Percentiles rank a stretch among this genome's conserved stretches.
Evolutionary conservation across 2,797 vertebrate species (phyloP).

Genomic region (Myotis vivesi): DNA sequence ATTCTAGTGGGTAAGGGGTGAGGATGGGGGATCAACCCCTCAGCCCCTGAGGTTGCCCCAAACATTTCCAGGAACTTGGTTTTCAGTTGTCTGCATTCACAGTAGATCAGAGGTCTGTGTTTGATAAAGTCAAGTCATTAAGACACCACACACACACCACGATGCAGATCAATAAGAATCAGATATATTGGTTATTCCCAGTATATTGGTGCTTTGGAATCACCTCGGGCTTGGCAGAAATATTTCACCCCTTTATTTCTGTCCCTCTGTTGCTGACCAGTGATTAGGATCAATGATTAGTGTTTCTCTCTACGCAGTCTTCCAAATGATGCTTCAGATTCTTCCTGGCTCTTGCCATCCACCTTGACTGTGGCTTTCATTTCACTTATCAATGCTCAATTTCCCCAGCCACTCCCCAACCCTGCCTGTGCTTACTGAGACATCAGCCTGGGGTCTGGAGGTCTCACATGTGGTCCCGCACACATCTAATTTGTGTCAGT

Average conservation of each 20-base stretch:
- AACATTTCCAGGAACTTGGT: constrained; percentile 26
- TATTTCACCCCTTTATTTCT: background rate
- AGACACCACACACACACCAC: background rate
- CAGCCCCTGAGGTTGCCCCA: background rate
- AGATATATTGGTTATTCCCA: background rate
- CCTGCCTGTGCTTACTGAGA: background rate
- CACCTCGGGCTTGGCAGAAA: background rate
- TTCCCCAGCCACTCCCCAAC: background rate
- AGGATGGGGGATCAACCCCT: background rate
- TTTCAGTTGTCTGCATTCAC: background rate
- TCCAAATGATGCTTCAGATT: background rate
- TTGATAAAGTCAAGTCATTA: background rate
- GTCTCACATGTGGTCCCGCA: background rate
- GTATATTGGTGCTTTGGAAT: background rate
- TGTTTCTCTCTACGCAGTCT: background rate
- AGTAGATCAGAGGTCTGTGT: background rate
- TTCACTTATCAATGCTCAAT: background rate
- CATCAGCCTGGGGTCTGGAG: background rate
- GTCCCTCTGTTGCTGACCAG: constrained; percentile 1
- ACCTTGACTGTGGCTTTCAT: background rate
- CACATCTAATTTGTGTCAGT: background rate
- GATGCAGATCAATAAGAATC: background rate
- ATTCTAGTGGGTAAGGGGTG: background rate
- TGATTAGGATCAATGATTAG: background rate
- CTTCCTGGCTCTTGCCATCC: background rate